These are phyloP conservation scores for Mesorhabditis spiculigera DNA, from an alignment of 2,888 invertebrate genomes.

Conservation along the genomic window DNA sequence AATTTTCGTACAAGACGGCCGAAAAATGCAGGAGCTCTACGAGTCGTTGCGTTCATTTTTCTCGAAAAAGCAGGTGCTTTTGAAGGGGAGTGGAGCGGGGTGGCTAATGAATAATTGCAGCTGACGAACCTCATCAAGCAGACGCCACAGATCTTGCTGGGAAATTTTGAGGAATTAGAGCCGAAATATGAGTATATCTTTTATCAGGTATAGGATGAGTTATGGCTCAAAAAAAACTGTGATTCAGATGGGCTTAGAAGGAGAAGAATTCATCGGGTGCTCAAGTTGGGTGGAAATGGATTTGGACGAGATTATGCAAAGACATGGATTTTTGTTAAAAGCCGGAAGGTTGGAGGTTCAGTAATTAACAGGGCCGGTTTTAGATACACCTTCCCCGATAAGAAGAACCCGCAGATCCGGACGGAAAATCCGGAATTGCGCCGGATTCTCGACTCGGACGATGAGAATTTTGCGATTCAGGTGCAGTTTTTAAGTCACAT, in stretches of 20 bases:
- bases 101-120: background rate
- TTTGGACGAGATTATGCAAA: constrained; percentile 28
- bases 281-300: constrained; percentile 22
- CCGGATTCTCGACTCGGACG: constrained; percentile 31
- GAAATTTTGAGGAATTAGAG: constrained; percentile 47
- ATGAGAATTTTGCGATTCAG: constrained; percentile 36
- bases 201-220: constrained; percentile 30
- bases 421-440: constrained; percentile 33
- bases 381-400: constrained; percentile 46
- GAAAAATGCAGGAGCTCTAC: constrained; percentile 25
- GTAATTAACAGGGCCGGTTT: constrained; percentile 9
- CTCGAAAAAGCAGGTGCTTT: constrained; percentile 30
- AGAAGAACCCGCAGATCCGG: constrained; percentile 37
- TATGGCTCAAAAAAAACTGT: background rate
- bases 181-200: constrained; percentile 54
- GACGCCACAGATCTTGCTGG: constrained; percentile 35
- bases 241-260: constrained; percentile 50
- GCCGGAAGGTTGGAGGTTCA: constrained; percentile 34
- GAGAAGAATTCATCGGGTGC: constrained; percentile 39
- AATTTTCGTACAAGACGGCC: constrained; percentile 26
- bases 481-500: constrained; percentile 12
- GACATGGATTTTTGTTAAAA: constrained; percentile 42
- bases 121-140: background rate
- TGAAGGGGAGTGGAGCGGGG: background rate
- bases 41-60: constrained; percentile 35